Conservation (phyloP, 2,888 invertebrate species). For the Heliconius hortense region DNA sequence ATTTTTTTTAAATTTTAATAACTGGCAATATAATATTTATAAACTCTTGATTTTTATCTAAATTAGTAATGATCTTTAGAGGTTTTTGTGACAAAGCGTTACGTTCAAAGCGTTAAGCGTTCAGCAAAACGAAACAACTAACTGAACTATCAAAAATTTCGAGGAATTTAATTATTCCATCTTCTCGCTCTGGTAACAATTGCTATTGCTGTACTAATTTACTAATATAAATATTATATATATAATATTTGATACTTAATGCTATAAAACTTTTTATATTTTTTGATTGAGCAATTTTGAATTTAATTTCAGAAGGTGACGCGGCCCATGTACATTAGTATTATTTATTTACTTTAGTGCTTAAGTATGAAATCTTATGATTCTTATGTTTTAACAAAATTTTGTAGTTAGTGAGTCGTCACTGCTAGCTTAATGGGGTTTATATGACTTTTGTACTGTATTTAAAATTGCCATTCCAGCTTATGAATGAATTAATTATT, state of each 20-base stretch:
- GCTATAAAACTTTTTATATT: not conserved
- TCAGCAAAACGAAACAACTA: too few relatives aligned
- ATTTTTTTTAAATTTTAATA: not conserved
- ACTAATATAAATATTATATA: not conserved
- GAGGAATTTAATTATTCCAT: not conserved
- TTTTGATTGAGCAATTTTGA: not conserved
- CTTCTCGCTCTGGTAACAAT: not conserved
- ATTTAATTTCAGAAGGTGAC: slow-evolving; percentile 37
- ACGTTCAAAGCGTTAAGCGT: too few relatives aligned
- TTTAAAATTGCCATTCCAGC: slow-evolving; percentile 50
- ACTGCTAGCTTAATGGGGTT: slow-evolving; percentile 61
- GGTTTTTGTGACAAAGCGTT: too few relatives aligned
- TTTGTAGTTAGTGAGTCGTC: slow-evolving; percentile 63
- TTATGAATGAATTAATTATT: slow-evolving; percentile 40
- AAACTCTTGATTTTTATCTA: too few relatives aligned
- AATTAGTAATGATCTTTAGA: not conserved
- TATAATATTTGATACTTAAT: not conserved
- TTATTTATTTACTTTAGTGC: slow-evolving; percentile 79
- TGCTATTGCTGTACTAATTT: not conserved
- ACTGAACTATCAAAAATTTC: too few relatives aligned
- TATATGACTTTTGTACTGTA: slow-evolving; percentile 43
- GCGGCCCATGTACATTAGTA: slow-evolving; percentile 73
- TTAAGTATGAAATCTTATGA: slow-evolving; percentile 71
- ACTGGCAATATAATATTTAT: not conserved
- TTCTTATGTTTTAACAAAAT: slow-evolving; percentile 48